These are phyloP conservation scores for Procambarus clarkii DNA, from an alignment of 1,140 invertebrate species.

Conservation along the genomic window DNA sequence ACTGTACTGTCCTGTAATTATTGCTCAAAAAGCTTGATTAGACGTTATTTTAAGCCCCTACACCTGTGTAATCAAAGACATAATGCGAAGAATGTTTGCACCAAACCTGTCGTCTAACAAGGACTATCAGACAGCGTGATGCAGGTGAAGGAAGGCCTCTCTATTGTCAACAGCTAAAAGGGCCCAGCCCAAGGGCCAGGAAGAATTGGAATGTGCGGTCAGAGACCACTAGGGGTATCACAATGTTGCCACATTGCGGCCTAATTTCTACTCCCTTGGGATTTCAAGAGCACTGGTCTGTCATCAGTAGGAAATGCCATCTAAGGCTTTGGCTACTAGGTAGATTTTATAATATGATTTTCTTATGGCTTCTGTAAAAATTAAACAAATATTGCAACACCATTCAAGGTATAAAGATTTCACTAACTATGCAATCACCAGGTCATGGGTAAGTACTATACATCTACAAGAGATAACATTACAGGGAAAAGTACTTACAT, in stretches of 20 bases:
- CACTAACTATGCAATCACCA: neutral
- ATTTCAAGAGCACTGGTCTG: neutral
- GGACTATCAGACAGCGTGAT: neutral
- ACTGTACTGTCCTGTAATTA: neutral
- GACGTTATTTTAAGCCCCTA: slow-evolving; percentile 32
- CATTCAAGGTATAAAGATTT: neutral
- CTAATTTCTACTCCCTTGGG: slow-evolving; percentile 8
- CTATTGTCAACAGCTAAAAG: slow-evolving; percentile 24
- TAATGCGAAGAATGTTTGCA: neutral
- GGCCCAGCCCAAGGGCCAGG: neutral
- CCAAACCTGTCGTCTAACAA: neutral
- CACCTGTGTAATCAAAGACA: neutral
- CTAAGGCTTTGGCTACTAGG: neutral
- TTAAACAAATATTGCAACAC: neutral
- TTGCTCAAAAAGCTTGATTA: slow-evolving; percentile 34
- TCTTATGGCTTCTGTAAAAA: neutral
- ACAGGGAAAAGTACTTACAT: neutral
- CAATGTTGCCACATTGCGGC: neutral
- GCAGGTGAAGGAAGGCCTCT: slow-evolving; percentile 22
- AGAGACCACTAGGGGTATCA: slow-evolving; percentile 11
- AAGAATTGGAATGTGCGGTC: slow-evolving; percentile 35
- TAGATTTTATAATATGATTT: neutral
- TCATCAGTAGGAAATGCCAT: neutral
- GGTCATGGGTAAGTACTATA: slow-evolving; percentile 8
- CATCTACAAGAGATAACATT: neutral